Base-by-base conservation (phyloP, 2,113 vertebrate species). In the Campylorhamphus procurvoides region DNA sequence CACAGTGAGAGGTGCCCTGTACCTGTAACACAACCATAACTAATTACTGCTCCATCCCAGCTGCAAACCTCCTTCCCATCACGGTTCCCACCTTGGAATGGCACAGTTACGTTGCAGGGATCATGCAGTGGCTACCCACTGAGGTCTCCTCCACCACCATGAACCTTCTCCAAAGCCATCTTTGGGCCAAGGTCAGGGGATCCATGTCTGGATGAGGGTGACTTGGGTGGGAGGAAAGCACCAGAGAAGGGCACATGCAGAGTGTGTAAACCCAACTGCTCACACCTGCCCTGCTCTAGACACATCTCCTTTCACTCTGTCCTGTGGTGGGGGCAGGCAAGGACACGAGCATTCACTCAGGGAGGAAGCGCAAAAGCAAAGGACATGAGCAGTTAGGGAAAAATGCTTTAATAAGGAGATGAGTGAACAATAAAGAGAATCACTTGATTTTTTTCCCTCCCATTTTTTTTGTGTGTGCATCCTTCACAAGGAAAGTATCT, bases 381-480 rank as follows among this genome's bases (percentile, higher is more conserved):
- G 80, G 52, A 78, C 52, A 75, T 92, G 68, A 86, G 37, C 49
- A 58, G 28, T 53, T 63, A 69, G 18, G 47, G 52, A 17, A 75
- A 95, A 89, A 67, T 0, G 11, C 31, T 96, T 96, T 95, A 94
- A 93, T 95, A 66, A 84, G 77, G 55, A 92, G 10, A 47, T 55
- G 42, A 39, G 37, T 47, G 15, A 84, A 77, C 46, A 93, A 60
- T 10, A 80, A 66, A 84, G 73, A 74, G n/a, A 78, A 78, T 25
- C 23, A 59, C 15, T 81, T 63, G 3, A 18, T 44, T 73, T 35
- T 63, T 67, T 47, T 1, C 1, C 28, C 7, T 2, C 2, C 5
- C 25, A 0, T 1, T n/a, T 68, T 20, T 39, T 37, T 13, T 9
- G 19, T 25, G 6, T 28, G 62, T 35, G 40, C 1, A 0, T 75